Base-by-base conservation (phyloP, 2,888 invertebrate genomes). In the Drosophila differens region DNA sequence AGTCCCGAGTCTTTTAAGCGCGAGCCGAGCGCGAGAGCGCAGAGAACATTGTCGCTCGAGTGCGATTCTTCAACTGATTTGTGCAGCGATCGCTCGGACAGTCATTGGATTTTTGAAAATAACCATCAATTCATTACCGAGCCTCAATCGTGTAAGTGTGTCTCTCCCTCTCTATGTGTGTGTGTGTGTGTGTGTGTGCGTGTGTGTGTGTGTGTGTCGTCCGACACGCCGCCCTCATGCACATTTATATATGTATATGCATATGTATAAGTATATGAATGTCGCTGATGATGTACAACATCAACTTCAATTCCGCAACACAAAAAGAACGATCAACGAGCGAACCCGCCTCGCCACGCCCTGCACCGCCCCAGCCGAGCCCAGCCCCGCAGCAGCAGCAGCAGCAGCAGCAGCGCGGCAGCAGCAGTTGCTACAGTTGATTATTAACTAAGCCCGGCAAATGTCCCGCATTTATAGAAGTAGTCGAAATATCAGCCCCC, bases 61-160 rank as follows among this genome's bases (percentile, higher is more conserved):
- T 91, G 92, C 92, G 90, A 90, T 89, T 92, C 91, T 85, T 83
- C 86, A 89, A 93, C 93, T 93, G 93, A 93, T 93, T 93, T 90
- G 87, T 83, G 87, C 84, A 89, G 77, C 80, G 92, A 91, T 91
- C 93, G 85, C 91, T 83, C 92, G 91, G 90, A 89, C 91, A 92
- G 93, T 93, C 92, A 92, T 93, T 93, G 92, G 87, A 91, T 93
- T 92, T 92, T 92, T 89, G 91, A 89, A 90, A 90, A 87, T 88
- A 90, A 88, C 85, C 85, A 85, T 85, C 85, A 85, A 85, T 88
- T 90, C 89, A 86, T 83, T 85, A 75, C 90, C 57, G 68, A 85
- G 81, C 66, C 74, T 39, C 64, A 60, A 37, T 69, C 47, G 47
- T 47, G 47, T 47, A 47, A 16, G 22, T 47, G 25, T 51, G 58